phyloP scores from a whole-genome alignment of 92 coral and sea anemone genomes.

The Zoanthus solanderi region DNA sequence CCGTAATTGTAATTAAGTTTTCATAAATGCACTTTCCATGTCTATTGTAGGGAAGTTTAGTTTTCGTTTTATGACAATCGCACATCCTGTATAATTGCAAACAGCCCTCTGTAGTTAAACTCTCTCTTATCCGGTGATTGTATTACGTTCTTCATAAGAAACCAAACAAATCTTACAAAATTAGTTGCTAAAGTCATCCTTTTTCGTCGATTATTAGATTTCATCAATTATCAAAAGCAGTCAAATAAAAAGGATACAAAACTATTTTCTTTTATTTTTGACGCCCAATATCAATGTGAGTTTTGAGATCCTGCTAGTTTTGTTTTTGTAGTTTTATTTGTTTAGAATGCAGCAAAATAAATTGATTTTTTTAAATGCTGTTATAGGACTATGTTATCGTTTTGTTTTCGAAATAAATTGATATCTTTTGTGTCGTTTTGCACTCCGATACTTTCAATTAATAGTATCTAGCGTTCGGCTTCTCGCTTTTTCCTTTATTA shows the following conservation, averaged over 20 bases:
- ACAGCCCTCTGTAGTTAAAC: conserved; percentile 52
- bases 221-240: conserved; percentile 46
- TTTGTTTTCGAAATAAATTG: conserved; percentile 42
- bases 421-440: conserved; percentile 7
- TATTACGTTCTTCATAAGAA: conserved; percentile 60
- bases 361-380: conserved; percentile 76
- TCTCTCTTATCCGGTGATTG: conserved; percentile 75
- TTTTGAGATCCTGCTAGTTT: conserved; percentile 61
- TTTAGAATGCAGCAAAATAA: conserved; percentile 69
- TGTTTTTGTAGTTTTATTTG: conserved; percentile 69
- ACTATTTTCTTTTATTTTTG: conserved; percentile 46
- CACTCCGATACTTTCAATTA: conserved; percentile 34
- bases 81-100: conserved; percentile 83
- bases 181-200: conserved; percentile 61
- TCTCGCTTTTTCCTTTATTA: background rate
- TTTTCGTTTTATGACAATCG: conserved; percentile 67
- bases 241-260: conserved; percentile 57
- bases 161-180: conserved; percentile 68
- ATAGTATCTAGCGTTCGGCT: background rate
- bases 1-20: conserved; percentile 83
- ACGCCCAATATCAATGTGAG: conserved; percentile 64
- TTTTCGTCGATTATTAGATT: conserved; percentile 67
- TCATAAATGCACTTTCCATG: conserved; percentile 75
- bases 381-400: conserved; percentile 45
- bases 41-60: conserved; percentile 77